Base-by-base conservation (phyloP, 2,113 vertebrate species). In the Chlamydotis undulata region DNA sequence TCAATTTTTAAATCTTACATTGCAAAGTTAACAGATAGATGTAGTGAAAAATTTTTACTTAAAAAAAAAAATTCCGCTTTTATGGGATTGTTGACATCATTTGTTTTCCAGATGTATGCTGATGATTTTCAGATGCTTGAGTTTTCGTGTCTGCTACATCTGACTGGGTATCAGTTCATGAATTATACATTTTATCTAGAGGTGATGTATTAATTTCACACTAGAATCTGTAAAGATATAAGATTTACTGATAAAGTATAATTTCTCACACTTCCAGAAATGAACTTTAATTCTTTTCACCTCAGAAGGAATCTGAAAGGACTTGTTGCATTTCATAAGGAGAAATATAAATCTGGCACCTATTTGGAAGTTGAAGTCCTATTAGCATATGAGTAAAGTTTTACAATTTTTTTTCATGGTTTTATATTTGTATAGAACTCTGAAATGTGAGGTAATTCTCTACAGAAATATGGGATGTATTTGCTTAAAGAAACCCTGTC, bases 131-230 rank as follows among this genome's bases (percentile, higher is more conserved):
- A 93, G 64, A 60, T 83, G 39, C 33, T 47, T 89, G 43, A 33
- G 26, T 90, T 95, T 94, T 95, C 83, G n/a, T 83, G 52, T 56
- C 29, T 92, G 73, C 76, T 79, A 28, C 43, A 22, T 90, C 76
- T 95, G 76, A 73, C 83, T 92, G 43, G 24, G 13, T 86, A 65
- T 88, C 68, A 57, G 69, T 64, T 90, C 31, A 90, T 95, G 93
- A 96, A 93, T 96, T 94, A 93, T 68, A 35, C 74, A 81, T 94
- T 94, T 93, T 53, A 33, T 68, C 69, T 94, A 78, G 52, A 57
- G 29, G 39, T 55, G n/a, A 55, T 96, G 33, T 89, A 96, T 95
- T 95, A 95, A 97, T 96, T 93, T 96, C 94, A 96, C 82, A 91
- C 87, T 83, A 67, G 83, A 92, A 80, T 93, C 76, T 75, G 35